phyloP scores from a whole-genome alignment of 2,113 vertebrate genomes.

The Lagenorhynchus albirostris region DNA sequence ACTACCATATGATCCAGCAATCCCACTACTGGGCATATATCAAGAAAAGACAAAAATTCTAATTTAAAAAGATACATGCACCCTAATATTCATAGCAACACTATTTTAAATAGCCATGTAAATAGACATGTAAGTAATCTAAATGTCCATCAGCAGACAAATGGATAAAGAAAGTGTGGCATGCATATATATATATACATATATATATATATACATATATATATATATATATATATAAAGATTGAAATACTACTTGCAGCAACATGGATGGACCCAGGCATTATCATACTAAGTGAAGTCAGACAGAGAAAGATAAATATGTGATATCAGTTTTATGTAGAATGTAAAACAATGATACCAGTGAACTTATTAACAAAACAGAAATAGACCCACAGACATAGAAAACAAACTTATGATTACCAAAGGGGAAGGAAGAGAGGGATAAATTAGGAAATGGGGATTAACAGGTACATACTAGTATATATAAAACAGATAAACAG shows the following conservation, averaged over 20 bases:
- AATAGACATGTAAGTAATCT: neutral
- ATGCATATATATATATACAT: neutral
- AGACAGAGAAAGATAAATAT: neutral
- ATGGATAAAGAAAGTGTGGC: neutral
- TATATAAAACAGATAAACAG: neutral
- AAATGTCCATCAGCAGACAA: neutral
- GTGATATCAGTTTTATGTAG: neutral
- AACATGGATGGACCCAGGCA: neutral
- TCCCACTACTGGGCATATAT: neutral
- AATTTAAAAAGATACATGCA: neutral
- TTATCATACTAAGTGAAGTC: neutral
- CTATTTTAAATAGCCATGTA: neutral
- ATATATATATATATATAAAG: neutral
- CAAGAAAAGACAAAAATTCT: neutral
- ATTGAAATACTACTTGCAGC: neutral
- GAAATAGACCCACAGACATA: neutral
- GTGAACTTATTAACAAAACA: neutral
- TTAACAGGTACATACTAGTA: neutral
- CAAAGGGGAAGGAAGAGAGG: neutral
- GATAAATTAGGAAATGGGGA: neutral
- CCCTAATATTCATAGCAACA: neutral
- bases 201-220: neutral
- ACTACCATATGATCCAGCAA: neutral
- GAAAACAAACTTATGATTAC: neutral
- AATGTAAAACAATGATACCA: neutral